Base-by-base conservation (phyloP, 2,888 invertebrate genomes). In the Limenitis camilla region DNA sequence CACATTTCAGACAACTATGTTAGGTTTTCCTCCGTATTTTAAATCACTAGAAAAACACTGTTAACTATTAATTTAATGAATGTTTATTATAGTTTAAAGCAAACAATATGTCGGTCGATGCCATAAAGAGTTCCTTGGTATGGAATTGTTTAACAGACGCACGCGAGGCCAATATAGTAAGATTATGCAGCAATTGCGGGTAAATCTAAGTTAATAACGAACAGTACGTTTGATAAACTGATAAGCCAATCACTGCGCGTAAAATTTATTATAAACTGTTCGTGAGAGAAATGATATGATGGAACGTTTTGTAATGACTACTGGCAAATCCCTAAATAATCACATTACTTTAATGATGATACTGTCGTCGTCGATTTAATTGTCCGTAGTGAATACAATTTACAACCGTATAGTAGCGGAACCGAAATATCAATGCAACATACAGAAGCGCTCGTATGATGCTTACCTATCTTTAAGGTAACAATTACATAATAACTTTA, bases 201-300 rank as follows among this genome's bases (percentile, higher is more conserved):
- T 63, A 69, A 68, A 60, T 63, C 63, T 60, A 62, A 64, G 64
- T 54, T 63, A 60, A 68, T 59, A 65, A 52, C 35, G 52, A 47
- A 48, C 29, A 60, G 61, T 64, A 63, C 62, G 60, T 65, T 61
- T 60, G 63, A 66, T 70, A 67, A 69, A 54, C 53, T 61, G 52
- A 60, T 63, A 62, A 62, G 55, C 52, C 54, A 62, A 63, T 56
- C 54, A 52, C 48, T 46, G 44, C 54, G 44, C 45, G 49, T 49
- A 33, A 45, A 43, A 45, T 52, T 49, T 49, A 45, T 41, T 50
- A 49, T 29, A 19, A 38, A 42, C 39, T n/a, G 35, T 35, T 49
- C 38, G 19, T 28, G 49, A 10, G 40, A 45, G 41, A 49, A 31
- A 11, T 29, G 38, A 45, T 33, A 49, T 49, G 36, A 45, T 44